Evolutionary conservation across 2,797 vertebrate genomes (phyloP), one percentile per base, ranked within the genome.

Genomic region (Megalops cyprinoides): DNA sequence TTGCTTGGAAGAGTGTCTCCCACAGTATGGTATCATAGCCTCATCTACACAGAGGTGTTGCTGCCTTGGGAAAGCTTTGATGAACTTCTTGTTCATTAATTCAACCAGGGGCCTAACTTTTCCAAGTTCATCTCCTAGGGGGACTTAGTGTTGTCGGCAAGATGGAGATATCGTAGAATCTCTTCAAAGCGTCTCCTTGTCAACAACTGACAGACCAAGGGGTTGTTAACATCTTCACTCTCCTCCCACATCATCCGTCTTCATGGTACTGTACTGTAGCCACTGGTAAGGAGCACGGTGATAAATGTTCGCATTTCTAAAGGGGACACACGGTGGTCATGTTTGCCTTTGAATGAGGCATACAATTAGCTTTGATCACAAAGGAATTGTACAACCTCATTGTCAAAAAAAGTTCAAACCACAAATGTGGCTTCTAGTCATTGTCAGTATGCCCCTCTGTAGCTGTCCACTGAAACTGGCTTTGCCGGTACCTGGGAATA

Each of bases 1-100:
- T 20, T 78, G 76, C 31, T 78, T 78, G 31, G 55, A 15, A 15
- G 55, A 78, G 48, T 51, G 55, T 20, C 34, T 48, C 48, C 49
- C 76, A 39, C 62, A 51, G 34, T 51, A 78, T n/a, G 76, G 76
- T 28, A 78, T 78, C 76, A 78, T 78, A 31, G 44, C 76, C 34
- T 78, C 76, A 58, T 78, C 20, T 39, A 78, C 34, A 37, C 76
- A 51, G 15, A 78, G 76, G 23, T 78, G 10, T 62, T 62, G 58
- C 23, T 62, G 9, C 10, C 10, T 62, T 23, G 10, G 58, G 58
- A 62, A 62, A 23, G 58, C 25, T 23, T 62, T 62, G 58, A 62
- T 8, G 20, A 62, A 62, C 62, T 23, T 62, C 58, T 62, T 23
- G 23, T 10, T 62, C 58, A 62, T 62, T 23, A 62, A 12, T 62